These are phyloP conservation scores for Heliopora coerulea DNA, from an alignment of 92 coral and sea anemone genomes.

Conservation along the genomic window DNA sequence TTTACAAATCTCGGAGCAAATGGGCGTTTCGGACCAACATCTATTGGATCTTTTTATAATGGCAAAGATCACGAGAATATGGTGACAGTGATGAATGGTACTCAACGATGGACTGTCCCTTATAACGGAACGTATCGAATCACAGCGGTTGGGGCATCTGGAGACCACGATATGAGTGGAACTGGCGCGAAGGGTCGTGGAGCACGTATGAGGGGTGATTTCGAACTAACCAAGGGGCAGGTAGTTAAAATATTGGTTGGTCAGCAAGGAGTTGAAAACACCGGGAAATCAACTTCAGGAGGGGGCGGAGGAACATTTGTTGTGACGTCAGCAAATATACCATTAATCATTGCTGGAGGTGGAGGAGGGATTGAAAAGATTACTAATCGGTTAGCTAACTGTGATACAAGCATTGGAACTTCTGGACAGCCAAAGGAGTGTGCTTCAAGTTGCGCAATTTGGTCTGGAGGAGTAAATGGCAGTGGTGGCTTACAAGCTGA, in stretches of 20 bases:
- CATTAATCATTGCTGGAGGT: conserved; percentile 61
- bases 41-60: conserved; percentile 38
- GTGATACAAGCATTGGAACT: conserved; percentile 45
- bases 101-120: conserved; percentile 54
- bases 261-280: conserved; percentile 52
- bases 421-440: conserved; percentile 32
- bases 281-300: not conserved
- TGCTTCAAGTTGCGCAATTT: not conserved
- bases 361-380: conserved; percentile 48
- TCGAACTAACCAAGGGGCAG: conserved; percentile 43
- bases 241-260: conserved; percentile 51
- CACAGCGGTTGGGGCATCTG: conserved; percentile 54
- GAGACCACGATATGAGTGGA: conserved; percentile 25
- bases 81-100: conserved; percentile 43
- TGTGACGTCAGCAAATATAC: conserved; percentile 44
- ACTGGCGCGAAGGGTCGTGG: conserved; percentile 35
- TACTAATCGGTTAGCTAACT: conserved; percentile 17
- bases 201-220: conserved; percentile 54
- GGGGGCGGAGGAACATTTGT: conserved; percentile 72
- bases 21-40: conserved; percentile 54
- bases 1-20: conserved; percentile 56
- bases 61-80: conserved; percentile 46
- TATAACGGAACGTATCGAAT: conserved; percentile 45
- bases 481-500: not conserved
- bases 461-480: conserved; percentile 52